These are phyloP conservation scores for Labeo rohita DNA, from an alignment of 2,113 vertebrate genomes.

Conservation along the genomic window DNA sequence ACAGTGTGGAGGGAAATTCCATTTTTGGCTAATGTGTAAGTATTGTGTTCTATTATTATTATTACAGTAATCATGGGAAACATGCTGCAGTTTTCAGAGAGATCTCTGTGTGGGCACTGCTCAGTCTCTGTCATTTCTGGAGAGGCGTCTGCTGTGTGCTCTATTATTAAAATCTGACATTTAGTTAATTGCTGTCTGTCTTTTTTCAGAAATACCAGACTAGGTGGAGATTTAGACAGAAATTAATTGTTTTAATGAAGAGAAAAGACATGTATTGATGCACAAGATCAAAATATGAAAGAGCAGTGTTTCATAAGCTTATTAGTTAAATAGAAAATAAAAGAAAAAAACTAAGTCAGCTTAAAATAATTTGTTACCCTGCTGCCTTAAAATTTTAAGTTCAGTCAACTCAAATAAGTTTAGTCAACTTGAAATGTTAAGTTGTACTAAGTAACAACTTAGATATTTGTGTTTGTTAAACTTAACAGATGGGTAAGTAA, in stretches of 20 bases:
- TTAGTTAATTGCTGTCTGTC: conserved; percentile 6
- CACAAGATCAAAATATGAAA: conserved; percentile 6
- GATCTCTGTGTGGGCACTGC: not conserved
- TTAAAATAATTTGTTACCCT: too few species aligned
- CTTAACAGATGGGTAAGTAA: too few species aligned
- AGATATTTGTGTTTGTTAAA: too few species aligned
- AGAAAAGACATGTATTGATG: not conserved
- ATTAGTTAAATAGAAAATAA: not conserved
- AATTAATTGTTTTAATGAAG: not conserved
- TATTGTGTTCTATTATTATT: conserved; percentile 22
- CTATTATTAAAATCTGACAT: conserved; percentile 36
- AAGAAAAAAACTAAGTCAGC: not conserved
- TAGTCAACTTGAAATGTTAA: too few species aligned
- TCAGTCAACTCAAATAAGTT: too few species aligned
- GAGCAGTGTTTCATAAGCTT: not conserved
- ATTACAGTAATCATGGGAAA: conserved; percentile 22
- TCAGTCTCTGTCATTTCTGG: not conserved
- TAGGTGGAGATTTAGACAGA: conserved; percentile 31
- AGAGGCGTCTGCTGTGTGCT: not conserved
- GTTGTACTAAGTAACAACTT: too few species aligned
- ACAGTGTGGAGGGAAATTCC: not conserved
- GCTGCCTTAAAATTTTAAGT: too few species aligned
- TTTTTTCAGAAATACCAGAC: conserved; percentile 26
- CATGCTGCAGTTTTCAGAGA: not conserved
- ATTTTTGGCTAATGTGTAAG: conserved; percentile 2